Evolutionary conservation across 2,888 invertebrate genomes (phyloP).

Genomic region (Brachynemurus nebulosus): DNA sequence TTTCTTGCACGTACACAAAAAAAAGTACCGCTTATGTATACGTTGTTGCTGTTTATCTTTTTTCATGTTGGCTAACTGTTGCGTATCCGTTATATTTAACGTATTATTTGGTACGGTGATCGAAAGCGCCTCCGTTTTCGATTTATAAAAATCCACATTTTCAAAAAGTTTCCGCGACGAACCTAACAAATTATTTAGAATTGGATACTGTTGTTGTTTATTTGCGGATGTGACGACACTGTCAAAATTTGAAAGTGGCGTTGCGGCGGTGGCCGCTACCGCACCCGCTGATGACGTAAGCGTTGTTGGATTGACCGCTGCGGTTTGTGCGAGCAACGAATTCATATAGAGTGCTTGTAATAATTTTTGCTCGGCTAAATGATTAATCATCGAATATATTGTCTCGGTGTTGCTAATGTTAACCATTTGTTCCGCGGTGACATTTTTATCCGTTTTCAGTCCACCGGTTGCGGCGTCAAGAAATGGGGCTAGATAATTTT

Average conservation of each 20-base stretch:
- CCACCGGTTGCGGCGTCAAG: slow-evolving; percentile 11
- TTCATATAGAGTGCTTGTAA: slow-evolving; percentile 35
- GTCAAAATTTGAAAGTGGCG: not conserved
- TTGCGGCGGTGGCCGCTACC: too few species aligned
- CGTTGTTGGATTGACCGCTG: slow-evolving; percentile 10
- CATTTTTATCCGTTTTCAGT: not conserved
- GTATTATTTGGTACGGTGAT: slow-evolving; percentile 7
- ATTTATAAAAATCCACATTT: slow-evolving; percentile 9
- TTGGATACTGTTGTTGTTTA: slow-evolving; percentile 16
- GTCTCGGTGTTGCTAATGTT: slow-evolving; percentile 24
- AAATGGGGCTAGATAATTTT: slow-evolving; percentile 14
- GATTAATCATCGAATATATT: slow-evolving; percentile 30
- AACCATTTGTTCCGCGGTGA: slow-evolving; percentile 9
- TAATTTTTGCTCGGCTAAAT: slow-evolving; percentile 32
- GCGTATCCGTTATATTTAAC: not conserved
- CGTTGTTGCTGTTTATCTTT: slow-evolving; percentile 7
- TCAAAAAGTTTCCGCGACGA: slow-evolving; percentile 2
- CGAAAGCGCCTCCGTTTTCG: slow-evolving; percentile 8
- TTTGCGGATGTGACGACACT: not conserved
- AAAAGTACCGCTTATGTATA: slow-evolving; percentile 7
- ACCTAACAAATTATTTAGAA: slow-evolving; percentile 30
- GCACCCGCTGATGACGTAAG: too few species aligned
- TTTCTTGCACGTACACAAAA: too few species aligned
- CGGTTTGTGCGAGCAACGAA: slow-evolving; percentile 24
- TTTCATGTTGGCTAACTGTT: not conserved